A percentile compares a stretch with the other conserved stretches of the same genome.
Conservation (phyloP, 2,888 invertebrate genomes). For the Ecliptopera silaceata region DNA sequence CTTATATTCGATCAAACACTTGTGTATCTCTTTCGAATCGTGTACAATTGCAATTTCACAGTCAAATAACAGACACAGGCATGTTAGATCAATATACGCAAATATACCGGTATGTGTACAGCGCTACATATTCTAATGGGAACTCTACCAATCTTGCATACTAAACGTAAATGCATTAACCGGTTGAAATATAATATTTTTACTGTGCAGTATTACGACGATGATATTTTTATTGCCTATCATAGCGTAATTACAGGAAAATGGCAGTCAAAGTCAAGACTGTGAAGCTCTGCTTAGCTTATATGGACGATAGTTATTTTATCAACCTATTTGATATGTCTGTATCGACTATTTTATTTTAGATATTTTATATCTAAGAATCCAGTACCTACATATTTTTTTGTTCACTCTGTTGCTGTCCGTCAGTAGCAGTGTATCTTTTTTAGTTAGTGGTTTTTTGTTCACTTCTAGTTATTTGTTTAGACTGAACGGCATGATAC, state of each 20-base stretch:
- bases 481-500: constrained; percentile 52
- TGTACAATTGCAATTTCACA: constrained; percentile 58
- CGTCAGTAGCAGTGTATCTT: constrained; percentile 42
- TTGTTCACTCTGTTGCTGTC: constrained; percentile 28
- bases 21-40: constrained; percentile 38
- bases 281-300: not conserved
- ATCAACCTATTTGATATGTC: not conserved
- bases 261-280: not conserved
- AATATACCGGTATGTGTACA: constrained; percentile 32
- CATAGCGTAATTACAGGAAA: constrained; percentile 1
- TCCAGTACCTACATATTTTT: constrained; percentile 22
- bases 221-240: constrained; percentile 3
- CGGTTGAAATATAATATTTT: not conserved
- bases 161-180: constrained; percentile 3
- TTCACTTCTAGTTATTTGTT: constrained; percentile 54
- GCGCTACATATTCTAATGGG: constrained; percentile 29
- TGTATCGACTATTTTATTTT: not conserved
- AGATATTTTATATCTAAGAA: constrained; percentile 8
- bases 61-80: constrained; percentile 53
- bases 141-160: constrained; percentile 19
- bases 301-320: not conserved
- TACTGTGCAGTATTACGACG: not conserved
- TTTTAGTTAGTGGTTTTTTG: constrained; percentile 50
- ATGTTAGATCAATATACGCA: constrained; percentile 38
- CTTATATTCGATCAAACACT: constrained; percentile 50